Evolutionary conservation across 2,113 vertebrate genomes (phyloP).

Genomic region (Serilophus lunatus): DNA sequence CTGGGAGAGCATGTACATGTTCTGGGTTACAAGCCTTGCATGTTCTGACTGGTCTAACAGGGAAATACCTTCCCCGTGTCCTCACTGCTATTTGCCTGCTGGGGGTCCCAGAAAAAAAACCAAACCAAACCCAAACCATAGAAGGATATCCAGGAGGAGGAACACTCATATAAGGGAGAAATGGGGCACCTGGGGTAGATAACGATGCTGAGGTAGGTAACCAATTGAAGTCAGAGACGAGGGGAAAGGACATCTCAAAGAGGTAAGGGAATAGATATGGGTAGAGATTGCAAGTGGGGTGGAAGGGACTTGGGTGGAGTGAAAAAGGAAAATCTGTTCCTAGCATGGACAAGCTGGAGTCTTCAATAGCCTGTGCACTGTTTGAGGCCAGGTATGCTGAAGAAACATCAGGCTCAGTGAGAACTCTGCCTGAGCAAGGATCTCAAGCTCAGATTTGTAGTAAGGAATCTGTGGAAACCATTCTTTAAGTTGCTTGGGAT

Average conservation of each 20-base stretch:
- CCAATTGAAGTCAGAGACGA: background rate
- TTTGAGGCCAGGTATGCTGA: background rate
- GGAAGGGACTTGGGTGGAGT: background rate
- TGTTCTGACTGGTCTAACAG: background rate
- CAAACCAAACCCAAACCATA: background rate
- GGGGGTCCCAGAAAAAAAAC: background rate
- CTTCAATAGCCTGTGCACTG: background rate
- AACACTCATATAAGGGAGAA: background rate
- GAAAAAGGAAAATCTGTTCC: background rate
- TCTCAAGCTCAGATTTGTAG: background rate
- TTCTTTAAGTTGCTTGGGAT: background rate
- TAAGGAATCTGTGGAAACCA: background rate
- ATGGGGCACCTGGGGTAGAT: background rate
- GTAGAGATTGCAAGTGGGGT: background rate
- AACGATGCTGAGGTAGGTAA: background rate
- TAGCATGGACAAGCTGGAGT: background rate
- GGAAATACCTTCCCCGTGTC: background rate
- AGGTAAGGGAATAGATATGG: background rate
- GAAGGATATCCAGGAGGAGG: background rate
- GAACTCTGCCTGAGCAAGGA: background rate
- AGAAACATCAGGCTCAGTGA: background rate
- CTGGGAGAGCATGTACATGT: accelerated
- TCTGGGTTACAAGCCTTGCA: background rate
- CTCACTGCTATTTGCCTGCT: background rate
- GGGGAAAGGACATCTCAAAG: background rate